Base-by-base conservation (phyloP, 2,888 invertebrate genomes). In the Helicoverpa assulta region DNA sequence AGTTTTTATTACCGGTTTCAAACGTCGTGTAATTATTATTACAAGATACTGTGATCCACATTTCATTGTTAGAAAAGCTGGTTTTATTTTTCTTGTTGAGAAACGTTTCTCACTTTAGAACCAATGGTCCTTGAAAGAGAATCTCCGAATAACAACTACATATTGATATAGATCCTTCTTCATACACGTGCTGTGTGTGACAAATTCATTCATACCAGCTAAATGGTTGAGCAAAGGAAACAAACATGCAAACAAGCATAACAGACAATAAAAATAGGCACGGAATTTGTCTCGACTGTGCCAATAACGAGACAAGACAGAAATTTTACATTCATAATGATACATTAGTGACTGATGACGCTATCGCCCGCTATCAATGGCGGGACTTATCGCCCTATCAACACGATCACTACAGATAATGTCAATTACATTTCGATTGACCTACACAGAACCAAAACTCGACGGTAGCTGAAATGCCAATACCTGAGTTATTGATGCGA, bases 361-460 rank as follows among this genome's bases (percentile, higher is more conserved):
- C 2, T 54, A 72, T 52, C n/a, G 21, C 33, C 29, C 16, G 6
- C 58, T 78, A 67, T 73, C 67, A 40, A 63, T 75, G 60, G 19
- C 19, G 26, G 50, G 14, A 56, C 12, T 54, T 76, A 67, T 76
- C 74, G 56, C 26, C 19, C 21, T 73, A 78, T 75, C 75, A 50
- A 40, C 19, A 60, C 43, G 61, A 78, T 78, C 75, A 67, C 59
- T 33, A 55, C 29, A 60, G 73, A 63, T 76, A 73, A 52, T 16
- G 51, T 37, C 63, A 60, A 76, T 78, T 78, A 78, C 56, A 57
- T 53, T 78, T 60, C 63, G 56, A 73, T 73, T 73, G 73, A 67
- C 51, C 53, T 60, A 57, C 50, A 51, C 40, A 43, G 16, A 21
- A 72, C 6, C 16, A 3, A 55, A 40, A 33, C 40, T 21, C 10